Base-by-base conservation (phyloP, 2,113 vertebrate species). In the Orientallactaga bullata region DNA sequence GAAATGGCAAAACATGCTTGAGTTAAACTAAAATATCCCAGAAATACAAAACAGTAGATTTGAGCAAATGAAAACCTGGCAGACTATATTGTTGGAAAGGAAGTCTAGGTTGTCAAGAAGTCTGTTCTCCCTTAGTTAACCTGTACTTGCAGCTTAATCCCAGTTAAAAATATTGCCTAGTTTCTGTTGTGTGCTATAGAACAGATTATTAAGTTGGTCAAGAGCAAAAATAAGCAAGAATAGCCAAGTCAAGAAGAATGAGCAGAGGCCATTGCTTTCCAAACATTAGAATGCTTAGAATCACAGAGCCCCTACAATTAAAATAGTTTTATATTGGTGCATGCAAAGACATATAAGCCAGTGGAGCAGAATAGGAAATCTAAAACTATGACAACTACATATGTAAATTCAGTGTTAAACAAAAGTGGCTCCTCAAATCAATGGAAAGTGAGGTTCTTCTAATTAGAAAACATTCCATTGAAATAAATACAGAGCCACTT, bases 331-430 rank as follows among this genome's bases (percentile, higher is more conserved):
- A 73, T 86, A 63, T 10, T 65, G 39, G 20, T 58, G 23, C 21
- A 79, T 84, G 18, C 78, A 78, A 94, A 91, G 60, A 66, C 32
- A 73, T 37, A 73, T 69, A 66, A 93, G 39, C 71, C 60, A 60
- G 74, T 66, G 35, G 37, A 76, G 61, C 66, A 55, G 32, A 89
- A 74, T 60, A 88, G 61, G 73, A 93, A 86, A 79, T 65, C 23
- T 60, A 83, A 85, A 89, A 84, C 47, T 83, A 78, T 7, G 26
- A 16, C 24, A 82, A 82, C 51, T 83, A 63, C 37, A n/a, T 91
- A 68, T 78, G 24, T 72, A 77, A 78, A 68, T 81, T 68, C 24
- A 69, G 30, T 23, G 30, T 23, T n/a, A 7, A 61, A 66, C 85
- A 61, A 95, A 94, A 68, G 26, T 51, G 26, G 20, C 71, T 55